Percentiles rank a stretch among this genome's conserved stretches.
phyloP scores from a whole-genome alignment of 2,797 vertebrate species.

The Parotocinclus haroldoi region DNA sequence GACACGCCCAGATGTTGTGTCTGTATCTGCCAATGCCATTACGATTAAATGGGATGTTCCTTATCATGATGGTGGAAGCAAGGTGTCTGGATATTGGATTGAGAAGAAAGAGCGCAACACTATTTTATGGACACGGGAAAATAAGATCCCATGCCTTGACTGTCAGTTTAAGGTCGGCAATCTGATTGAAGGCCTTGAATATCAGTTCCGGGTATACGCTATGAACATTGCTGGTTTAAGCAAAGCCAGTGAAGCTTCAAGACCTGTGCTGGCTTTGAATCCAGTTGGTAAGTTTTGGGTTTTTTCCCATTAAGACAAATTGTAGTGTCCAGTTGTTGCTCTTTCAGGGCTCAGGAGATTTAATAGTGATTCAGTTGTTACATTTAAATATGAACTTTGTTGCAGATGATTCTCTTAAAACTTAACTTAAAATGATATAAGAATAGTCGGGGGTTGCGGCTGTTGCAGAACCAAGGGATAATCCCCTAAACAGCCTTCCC shows the following conservation, averaged over 20 bases:
- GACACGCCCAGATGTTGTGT: constrained; percentile 88
- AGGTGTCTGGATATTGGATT: constrained; percentile 94
- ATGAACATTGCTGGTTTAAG: constrained; percentile 95
- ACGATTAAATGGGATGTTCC: constrained; percentile 94
- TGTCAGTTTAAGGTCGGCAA: constrained; percentile 88
- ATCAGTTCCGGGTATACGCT: constrained; percentile 95
- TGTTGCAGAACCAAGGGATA: no score
- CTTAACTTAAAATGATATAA: neutral
- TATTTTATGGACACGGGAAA: constrained; percentile 97
- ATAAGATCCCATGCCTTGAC: constrained; percentile 92
- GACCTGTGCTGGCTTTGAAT: constrained; percentile 89
- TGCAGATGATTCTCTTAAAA: no score
- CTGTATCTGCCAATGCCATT: constrained; percentile 84
- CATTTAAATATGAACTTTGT: no score
- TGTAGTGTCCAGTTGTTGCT: no score
- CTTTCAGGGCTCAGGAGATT: no score
- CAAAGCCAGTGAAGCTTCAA: constrained; percentile 97
- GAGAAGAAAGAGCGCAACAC: constrained; percentile 99
- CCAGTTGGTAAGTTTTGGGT: constrained; percentile 84
- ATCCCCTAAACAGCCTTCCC: no score
- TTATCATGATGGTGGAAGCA: constrained; percentile 94
- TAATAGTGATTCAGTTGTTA: no score
- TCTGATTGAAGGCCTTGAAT: constrained; percentile 94
- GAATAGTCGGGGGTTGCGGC: no score
- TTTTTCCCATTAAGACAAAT: neutral